Conservation (phyloP, 2,797 vertebrate species). For the Leptodactylus fallax region DNA sequence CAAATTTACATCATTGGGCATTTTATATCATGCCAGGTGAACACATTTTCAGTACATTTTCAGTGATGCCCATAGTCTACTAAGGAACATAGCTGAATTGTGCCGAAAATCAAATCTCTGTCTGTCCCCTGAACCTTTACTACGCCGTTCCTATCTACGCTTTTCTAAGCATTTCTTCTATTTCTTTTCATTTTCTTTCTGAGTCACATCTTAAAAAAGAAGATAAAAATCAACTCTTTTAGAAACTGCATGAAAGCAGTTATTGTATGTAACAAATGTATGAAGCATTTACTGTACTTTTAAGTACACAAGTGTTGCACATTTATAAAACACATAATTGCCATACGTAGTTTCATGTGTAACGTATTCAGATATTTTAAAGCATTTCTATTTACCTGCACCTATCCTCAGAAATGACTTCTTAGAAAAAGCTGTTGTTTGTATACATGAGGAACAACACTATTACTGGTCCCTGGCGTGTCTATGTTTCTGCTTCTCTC, state of each 20-base stretch:
- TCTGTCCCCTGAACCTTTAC: not conserved
- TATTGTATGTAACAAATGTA: not conserved
- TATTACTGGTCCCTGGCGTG: too few relatives aligned
- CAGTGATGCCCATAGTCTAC: not conserved
- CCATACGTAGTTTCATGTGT: not conserved
- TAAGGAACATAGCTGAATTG: not conserved
- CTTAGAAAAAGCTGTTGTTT: too few relatives aligned
- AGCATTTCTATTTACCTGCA: not conserved
- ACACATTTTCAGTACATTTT: not conserved
- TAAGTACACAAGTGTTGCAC: not conserved
- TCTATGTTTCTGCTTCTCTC: too few relatives aligned
- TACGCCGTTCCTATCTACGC: not conserved
- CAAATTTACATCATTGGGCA: not conserved
- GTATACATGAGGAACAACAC: too few relatives aligned
- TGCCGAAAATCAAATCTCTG: not conserved
- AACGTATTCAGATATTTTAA: not conserved
- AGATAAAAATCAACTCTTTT: not conserved
- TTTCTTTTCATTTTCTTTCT: not conserved
- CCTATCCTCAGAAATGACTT: too few relatives aligned
- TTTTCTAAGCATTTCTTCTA: not conserved
- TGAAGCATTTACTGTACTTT: not conserved
- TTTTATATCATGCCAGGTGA: not conserved
- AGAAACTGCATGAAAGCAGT: not conserved
- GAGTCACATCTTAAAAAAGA: not conserved
- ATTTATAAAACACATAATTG: not conserved